Base-by-base conservation (phyloP, 2,888 invertebrate genomes). In the Macrosoma leucophasiata region DNA sequence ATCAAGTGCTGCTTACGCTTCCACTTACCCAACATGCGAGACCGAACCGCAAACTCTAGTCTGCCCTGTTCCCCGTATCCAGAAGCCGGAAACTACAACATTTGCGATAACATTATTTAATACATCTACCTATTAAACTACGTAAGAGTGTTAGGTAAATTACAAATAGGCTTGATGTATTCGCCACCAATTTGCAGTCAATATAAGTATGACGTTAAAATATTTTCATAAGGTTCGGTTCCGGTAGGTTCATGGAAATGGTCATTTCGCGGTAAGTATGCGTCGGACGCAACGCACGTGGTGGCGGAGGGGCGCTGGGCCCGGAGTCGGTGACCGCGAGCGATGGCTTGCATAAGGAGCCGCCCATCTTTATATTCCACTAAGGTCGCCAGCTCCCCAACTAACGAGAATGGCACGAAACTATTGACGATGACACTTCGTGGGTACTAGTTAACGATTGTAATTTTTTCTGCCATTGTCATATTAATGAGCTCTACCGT, bases 191-290 rank as follows among this genome's bases (percentile, higher is more conserved):
- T n/a, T n/a, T n/a, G n/a, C n/a, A n/a, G n/a, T n/a, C n/a, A n/a
- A n/a, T n/a, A n/a, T n/a, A n/a, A n/a, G n/a, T n/a, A n/a, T n/a
- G n/a, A n/a, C n/a, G n/a, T n/a, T 50, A 44, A 34, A 45, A 50
- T 49, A 58, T 52, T 60, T 56, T 52, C 39, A 55, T 23, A 40
- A 46, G 47, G 46, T 55, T 55, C 52, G 50, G 49, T 72, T 77
- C 76, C 76, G 75, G 76, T 63, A 49, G 45, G 48, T 79, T 81
- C 78, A 58, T 70, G 68, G 81, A 77, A 81, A 79, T 73, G 67
- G 38, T 64, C 63, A 74, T 77, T 77, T 77, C 71, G 70, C 72
- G 58, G 64, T 65, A 69, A 47, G 55, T 67, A 66, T 63, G 67
- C 59, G 59, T 39, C 62, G 62, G 69, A 65, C 69, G 70, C 57